Base-by-base conservation (phyloP, 2,113 vertebrate species). In the Neoarius graeffei region DNA sequence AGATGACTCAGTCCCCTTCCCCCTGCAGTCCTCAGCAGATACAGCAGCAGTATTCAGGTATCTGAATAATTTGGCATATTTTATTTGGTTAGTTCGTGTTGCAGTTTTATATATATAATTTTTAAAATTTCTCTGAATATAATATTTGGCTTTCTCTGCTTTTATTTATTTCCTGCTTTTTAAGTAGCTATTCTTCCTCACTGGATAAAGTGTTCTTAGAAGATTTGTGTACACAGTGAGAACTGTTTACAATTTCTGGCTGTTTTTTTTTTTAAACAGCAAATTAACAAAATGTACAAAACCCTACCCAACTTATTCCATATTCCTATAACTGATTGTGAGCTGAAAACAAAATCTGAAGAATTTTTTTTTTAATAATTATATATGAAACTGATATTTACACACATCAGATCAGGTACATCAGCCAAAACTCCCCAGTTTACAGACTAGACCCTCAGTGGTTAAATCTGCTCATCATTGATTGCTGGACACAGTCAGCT, bases 11-110 rank as follows among this genome's bases (percentile, higher is more conserved):
- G 94, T 97, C 98, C 73, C 97, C 98, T 0, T 96, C 98, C 0
- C 97, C 98, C 85, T 99, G 98, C 96, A 99, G 96, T 93, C 97
- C 97, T 13, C 96, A 97, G 30, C 98, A 97, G 95, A 96, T 99
- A 92, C 97, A 98, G 94, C 98, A 99, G 95, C 98, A 98, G 97
- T 99, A 97, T 97, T 97, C 98, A 96, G 98, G 98, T 99, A 93
- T 91, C 93, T 81, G 80, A 87, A 30, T 69, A 27, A n/a, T 64
- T n/a, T 85, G 15, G 74, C 19, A 59, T 13, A 6, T 56, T 82
- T 83, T 64, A 52, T 8, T 77, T 7, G 5, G 10, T 77, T n/a
- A 52, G 20, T 74, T 74, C 3, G 3, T 52, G n/a, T 76, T 76
- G 10, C 10, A 52, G 50, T 76, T 74, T 54, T 54, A n/a, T 3